These are phyloP conservation scores for Osmoderma eremita DNA, from an alignment of 2,888 invertebrate species.

Conservation along the genomic window DNA sequence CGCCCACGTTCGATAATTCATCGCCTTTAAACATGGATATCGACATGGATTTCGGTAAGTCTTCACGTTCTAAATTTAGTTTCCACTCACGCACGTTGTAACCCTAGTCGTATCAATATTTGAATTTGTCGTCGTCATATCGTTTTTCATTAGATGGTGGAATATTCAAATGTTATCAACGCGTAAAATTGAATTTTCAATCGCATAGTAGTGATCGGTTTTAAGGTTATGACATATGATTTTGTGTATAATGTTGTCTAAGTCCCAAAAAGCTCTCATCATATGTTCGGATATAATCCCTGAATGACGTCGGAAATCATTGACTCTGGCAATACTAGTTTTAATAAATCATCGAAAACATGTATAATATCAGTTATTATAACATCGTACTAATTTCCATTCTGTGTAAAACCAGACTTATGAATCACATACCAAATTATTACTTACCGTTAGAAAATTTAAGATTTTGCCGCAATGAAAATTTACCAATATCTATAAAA, in stretches of 20 bases:
- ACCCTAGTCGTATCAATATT: conserved; percentile 20
- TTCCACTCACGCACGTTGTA: conserved; percentile 24
- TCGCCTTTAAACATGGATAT: conserved; percentile 45
- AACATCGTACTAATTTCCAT: no score
- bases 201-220: conserved; percentile 7
- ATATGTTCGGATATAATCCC: conserved; percentile 27
- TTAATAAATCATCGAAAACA: neutral
- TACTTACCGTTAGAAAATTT: no score
- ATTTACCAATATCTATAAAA: no score
- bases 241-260: conserved; percentile 21
- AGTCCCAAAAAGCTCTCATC: conserved; percentile 21
- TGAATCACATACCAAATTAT: no score
- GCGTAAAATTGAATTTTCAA: neutral
- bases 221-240: conserved; percentile 38
- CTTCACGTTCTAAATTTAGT: conserved; percentile 25
- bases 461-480: no score
- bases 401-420: no score
- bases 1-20: conserved; percentile 36
- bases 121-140: conserved; percentile 19
- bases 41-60: conserved; percentile 44
- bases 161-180: conserved; percentile 8
- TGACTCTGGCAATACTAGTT: neutral
- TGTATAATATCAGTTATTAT: neutral
- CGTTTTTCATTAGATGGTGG: neutral
- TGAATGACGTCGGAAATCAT: conserved; percentile 14